Percentiles rank a stretch among this genome's conserved stretches.
These are phyloP conservation scores for Macroglossus sobrinus DNA, from an alignment of 2,113 vertebrate species.

Conservation along the genomic window DNA sequence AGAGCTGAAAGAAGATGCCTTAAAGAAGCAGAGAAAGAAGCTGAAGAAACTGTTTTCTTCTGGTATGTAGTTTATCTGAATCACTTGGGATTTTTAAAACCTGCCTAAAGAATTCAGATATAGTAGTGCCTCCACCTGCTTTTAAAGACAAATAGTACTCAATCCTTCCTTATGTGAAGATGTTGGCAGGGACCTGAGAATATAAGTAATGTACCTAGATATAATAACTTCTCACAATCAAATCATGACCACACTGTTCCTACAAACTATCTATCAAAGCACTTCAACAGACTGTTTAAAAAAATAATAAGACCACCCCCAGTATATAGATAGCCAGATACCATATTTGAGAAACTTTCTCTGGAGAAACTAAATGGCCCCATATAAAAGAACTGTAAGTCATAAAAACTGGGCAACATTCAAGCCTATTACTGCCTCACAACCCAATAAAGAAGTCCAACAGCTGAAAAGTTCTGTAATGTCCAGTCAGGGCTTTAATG, in stretches of 20 bases:
- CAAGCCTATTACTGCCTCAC: not conserved
- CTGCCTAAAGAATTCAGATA: not conserved
- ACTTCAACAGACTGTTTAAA: not conserved
- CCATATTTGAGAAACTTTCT: not conserved
- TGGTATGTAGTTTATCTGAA: not conserved
- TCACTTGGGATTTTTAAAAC: not conserved
- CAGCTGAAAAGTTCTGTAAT: not conserved
- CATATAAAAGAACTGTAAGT: not conserved
- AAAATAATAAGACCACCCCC: not conserved
- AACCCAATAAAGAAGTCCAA: not conserved
- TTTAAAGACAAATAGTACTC: constrained; percentile 11
- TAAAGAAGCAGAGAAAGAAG: not conserved
- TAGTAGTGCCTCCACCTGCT: not conserved
- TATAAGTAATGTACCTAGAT: not conserved
- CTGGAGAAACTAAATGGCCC: not conserved
- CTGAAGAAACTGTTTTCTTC: not conserved
- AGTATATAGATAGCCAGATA: not conserved
- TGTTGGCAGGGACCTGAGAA: not conserved
- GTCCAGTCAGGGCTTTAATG: not conserved
- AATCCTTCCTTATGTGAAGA: not conserved
- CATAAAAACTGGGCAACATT: not conserved
- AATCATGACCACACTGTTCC: not conserved
- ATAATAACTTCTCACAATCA: not conserved
- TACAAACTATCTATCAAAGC: not conserved
- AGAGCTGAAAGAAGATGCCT: not conserved